Percentiles rank a stretch among this genome's conserved stretches.
Conservation (phyloP, 2,113 vertebrate species). For the Cryptotis parvus region DNA sequence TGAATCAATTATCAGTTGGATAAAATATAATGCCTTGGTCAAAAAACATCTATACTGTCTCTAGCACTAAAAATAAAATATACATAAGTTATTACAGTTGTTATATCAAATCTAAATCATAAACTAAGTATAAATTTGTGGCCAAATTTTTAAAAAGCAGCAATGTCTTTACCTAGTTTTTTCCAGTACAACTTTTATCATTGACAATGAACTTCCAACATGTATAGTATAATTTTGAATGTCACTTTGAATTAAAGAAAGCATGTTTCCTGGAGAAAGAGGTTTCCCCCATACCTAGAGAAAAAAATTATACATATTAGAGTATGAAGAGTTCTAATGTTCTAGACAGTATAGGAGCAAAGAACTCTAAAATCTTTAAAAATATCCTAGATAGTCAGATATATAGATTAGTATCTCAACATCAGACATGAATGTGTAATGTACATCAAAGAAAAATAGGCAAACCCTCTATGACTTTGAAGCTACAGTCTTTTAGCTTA, state of each 20-base stretch:
- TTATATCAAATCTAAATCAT: background rate
- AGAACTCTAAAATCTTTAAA: background rate
- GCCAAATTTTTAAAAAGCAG: background rate
- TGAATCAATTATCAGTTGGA: background rate
- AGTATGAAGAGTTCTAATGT: background rate
- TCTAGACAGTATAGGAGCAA: background rate
- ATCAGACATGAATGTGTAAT: too few species aligned
- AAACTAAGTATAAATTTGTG: background rate
- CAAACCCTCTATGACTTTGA: too few species aligned
- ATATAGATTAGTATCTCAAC: too few species aligned
- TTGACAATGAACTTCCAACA: background rate
- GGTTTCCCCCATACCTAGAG: background rate
- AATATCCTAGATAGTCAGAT: background rate
- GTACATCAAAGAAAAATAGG: too few species aligned
- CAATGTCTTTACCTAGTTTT: background rate
- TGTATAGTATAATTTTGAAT: background rate
- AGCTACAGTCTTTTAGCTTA: too few species aligned
- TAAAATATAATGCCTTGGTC: slow-evolving; percentile 23
- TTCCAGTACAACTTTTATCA: background rate
- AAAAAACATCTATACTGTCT: background rate
- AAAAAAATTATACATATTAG: background rate
- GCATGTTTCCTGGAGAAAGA: background rate
- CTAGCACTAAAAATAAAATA: background rate
- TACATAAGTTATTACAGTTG: background rate
- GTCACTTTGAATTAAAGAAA: background rate